Conservation (phyloP, 2,888 invertebrate species). For the Phoenoteleia sp. region DNA sequence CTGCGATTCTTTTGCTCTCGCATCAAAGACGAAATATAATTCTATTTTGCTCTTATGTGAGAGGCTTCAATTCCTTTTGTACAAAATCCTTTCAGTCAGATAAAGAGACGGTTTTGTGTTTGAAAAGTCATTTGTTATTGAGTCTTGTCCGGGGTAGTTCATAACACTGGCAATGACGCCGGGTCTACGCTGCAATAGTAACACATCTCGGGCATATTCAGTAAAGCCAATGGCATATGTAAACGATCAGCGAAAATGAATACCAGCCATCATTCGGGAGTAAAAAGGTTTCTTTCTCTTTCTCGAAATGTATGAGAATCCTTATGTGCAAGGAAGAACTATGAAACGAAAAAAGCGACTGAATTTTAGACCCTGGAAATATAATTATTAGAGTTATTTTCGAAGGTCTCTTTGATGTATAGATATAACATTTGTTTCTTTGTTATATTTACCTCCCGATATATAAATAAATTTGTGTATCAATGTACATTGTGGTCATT, state of each 20-base stretch:
- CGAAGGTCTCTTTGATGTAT: conserved; percentile 61
- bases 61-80: conserved; percentile 67
- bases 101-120: conserved; percentile 67
- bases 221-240: conserved; percentile 54
- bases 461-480: too few relatives aligned
- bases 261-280: conserved; percentile 40
- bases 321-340: neutral
- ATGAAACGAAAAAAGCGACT: neutral
- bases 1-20: conserved; percentile 53
- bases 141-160: conserved; percentile 65
- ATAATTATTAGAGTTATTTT: conserved; percentile 73
- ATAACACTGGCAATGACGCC: conserved; percentile 65
- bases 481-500: too few relatives aligned
- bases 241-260: conserved; percentile 65
- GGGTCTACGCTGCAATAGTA: conserved; percentile 66
- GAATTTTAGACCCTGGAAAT: too few relatives aligned
- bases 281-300: conserved; percentile 39
- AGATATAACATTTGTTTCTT: too few relatives aligned
- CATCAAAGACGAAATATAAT: conserved; percentile 62
- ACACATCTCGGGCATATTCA: conserved; percentile 68
- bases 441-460: too few relatives aligned
- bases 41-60: conserved; percentile 49
- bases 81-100: conserved; percentile 67
- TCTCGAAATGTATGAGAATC: neutral
- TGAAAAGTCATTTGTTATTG: conserved; percentile 70